Percentiles rank a stretch among this genome's conserved stretches.
Evolutionary conservation across 2,888 invertebrate genomes (phyloP).

Genomic region (Strigamia crassipes): DNA sequence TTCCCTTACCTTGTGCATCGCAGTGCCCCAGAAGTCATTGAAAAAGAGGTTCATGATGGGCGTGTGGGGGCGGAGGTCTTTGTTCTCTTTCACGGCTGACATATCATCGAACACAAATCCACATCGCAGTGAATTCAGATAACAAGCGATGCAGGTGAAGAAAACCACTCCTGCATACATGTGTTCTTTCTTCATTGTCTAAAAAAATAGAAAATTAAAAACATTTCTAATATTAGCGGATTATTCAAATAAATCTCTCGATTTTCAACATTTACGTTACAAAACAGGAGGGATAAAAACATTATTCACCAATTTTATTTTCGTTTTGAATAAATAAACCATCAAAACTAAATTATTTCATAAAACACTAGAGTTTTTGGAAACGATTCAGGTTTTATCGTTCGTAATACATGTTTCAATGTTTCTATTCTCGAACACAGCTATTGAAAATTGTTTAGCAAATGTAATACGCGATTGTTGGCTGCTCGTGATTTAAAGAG

Average conservation of each 20-base stretch:
- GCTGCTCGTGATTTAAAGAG: too few relatives aligned
- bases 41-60: conserved; percentile 87
- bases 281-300: neutral
- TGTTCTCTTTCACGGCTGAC: conserved; percentile 95
- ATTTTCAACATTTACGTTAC: neutral
- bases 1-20: conserved; percentile 86
- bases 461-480: too few relatives aligned
- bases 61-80: conserved; percentile 88
- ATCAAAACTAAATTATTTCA: neutral
- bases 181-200: conserved; percentile 39
- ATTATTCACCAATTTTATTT: neutral
- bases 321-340: neutral
- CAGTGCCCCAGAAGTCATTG: conserved; percentile 99
- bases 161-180: conserved; percentile 47
- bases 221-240: neutral
- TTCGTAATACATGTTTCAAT: too few relatives aligned
- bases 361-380: neutral
- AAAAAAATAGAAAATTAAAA: neutral
- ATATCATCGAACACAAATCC: conserved; percentile 97
- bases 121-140: conserved; percentile 89
- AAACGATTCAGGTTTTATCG: neutral
- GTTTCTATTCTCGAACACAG: too few relatives aligned
- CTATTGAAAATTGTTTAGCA: too few relatives aligned
- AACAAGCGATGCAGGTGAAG: conserved; percentile 57
- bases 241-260: neutral